phyloP scores from a whole-genome alignment of 2,888 invertebrate genomes.

The Chirona hameri region DNA sequence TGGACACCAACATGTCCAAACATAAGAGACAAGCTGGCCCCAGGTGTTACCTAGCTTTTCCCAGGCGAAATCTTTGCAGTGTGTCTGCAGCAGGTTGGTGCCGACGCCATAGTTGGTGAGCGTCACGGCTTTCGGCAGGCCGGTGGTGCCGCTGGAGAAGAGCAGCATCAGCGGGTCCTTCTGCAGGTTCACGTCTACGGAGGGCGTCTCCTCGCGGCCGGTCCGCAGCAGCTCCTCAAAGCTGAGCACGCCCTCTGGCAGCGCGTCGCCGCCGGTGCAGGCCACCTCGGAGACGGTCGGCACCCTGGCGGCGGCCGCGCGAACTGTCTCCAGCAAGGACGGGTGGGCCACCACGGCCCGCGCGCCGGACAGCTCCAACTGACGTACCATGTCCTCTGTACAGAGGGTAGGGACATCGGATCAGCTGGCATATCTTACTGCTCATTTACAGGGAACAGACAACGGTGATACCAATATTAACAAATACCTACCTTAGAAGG shows the following conservation, averaged over 20 bases:
- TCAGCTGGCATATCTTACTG: no score
- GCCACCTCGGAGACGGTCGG: neutral
- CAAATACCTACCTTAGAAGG: no score
- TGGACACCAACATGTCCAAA: no score
- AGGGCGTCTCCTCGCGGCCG: neutral
- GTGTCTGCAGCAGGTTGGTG: constrained; percentile 43
- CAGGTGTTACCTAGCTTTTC: neutral
- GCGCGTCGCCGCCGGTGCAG: neutral
- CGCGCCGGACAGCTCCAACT: neutral
- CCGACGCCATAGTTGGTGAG: constrained; percentile 47
- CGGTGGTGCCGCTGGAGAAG: constrained; percentile 39
- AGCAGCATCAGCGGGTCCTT: constrained; percentile 37
- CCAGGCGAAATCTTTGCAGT: neutral
- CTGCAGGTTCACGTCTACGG: neutral
- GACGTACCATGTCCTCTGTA: no score
- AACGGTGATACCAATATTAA: no score
- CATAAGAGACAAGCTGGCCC: no score
- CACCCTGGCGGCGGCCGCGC: neutral
- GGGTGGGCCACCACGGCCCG: neutral
- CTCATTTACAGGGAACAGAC: no score
- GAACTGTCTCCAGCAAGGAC: neutral
- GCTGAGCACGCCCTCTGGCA: neutral
- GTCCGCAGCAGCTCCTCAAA: neutral
- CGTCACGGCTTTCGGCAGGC: constrained; percentile 46
- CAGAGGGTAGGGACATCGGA: no score